Percentiles rank a stretch among this genome's conserved stretches.
These are phyloP conservation scores for Phrynosoma platyrhinos DNA, from an alignment of 2,113 vertebrate species.

Conservation along the genomic window DNA sequence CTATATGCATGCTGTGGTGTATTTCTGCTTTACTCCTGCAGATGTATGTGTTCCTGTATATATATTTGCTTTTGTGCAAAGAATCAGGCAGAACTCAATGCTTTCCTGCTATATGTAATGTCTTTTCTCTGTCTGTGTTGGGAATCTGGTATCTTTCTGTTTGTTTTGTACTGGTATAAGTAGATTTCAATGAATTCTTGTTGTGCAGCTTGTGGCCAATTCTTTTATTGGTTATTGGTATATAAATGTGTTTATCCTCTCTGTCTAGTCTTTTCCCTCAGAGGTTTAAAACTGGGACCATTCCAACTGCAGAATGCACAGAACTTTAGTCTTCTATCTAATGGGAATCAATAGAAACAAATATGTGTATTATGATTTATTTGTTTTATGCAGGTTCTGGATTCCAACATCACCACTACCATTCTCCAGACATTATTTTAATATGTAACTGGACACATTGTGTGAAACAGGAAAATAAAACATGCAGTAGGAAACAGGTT, in stretches of 20 bases:
- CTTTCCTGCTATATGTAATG: neutral
- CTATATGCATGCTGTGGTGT: neutral
- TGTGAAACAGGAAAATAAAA: too few relatives aligned
- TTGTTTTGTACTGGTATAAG: neutral
- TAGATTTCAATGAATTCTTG: neutral
- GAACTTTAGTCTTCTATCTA: too few relatives aligned
- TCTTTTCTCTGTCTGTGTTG: neutral
- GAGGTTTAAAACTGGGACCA: neutral
- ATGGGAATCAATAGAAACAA: neutral
- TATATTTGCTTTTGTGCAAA: neutral
- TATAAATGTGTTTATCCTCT: neutral
- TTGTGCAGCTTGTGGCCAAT: neutral
- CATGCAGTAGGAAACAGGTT: too few relatives aligned
- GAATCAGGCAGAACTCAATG: neutral
- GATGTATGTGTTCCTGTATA: neutral
- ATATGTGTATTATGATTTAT: neutral
- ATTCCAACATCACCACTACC: neutral
- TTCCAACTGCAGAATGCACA: neutral
- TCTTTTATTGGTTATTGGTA: neutral
- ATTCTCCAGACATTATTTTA: neutral
- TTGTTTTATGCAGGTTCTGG: neutral
- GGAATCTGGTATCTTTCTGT: neutral
- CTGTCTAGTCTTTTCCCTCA: neutral
- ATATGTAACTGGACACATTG: too few relatives aligned
- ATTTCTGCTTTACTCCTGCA: neutral